These are phyloP conservation scores for Pimpla rufipes DNA, from an alignment of 2,888 invertebrate species.

Conservation along the genomic window DNA sequence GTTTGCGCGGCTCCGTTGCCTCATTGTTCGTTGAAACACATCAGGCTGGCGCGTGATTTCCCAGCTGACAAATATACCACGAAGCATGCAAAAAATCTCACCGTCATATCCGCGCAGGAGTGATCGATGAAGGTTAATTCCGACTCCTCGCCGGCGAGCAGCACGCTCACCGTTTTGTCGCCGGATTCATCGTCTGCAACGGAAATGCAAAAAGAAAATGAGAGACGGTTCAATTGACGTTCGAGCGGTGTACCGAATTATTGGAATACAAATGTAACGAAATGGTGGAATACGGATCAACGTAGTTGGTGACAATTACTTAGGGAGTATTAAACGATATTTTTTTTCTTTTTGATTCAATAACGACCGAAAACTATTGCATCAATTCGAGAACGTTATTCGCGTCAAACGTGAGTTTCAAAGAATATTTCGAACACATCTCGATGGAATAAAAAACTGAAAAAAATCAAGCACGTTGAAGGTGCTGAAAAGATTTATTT, in stretches of 20 bases:
- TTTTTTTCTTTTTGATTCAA: not conserved
- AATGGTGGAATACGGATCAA: not conserved
- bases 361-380: too few species aligned
- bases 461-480: too few species aligned
- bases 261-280: not conserved
- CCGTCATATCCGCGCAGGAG: constrained; percentile 96
- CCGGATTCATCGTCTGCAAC: constrained; percentile 96
- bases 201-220: constrained; percentile 46
- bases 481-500: too few species aligned
- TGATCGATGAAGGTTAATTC: constrained; percentile 96
- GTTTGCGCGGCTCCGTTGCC: not conserved
- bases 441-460: too few species aligned
- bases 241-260: not conserved
- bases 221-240: not conserved
- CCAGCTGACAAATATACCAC: constrained; percentile 3
- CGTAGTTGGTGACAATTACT: not conserved
- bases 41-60: not conserved
- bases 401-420: too few species aligned
- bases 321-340: not conserved
- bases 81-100: constrained; percentile 86
- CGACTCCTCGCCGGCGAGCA: constrained; percentile 95
- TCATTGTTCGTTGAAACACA: constrained; percentile 12
- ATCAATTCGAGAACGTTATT: too few species aligned
- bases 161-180: constrained; percentile 95
- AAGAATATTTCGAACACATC: too few species aligned